phyloP scores from a whole-genome alignment of 2,888 invertebrate genomes.

The Fragum fragum region DNA sequence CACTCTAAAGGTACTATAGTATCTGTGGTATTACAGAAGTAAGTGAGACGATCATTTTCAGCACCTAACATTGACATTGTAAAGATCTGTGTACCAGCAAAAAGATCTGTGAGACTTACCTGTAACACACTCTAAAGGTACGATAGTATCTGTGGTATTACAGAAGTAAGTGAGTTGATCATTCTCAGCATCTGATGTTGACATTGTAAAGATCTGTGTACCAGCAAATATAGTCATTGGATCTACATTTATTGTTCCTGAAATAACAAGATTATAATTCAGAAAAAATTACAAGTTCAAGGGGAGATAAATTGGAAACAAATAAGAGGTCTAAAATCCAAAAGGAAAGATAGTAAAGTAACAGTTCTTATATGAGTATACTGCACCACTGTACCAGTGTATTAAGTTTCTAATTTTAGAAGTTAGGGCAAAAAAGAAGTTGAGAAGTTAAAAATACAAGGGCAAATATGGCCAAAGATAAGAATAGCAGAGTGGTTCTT shows the following conservation, averaged over 20 bases:
- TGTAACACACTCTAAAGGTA: conserved; percentile 39
- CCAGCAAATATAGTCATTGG: conserved; percentile 13
- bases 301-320: too few species aligned
- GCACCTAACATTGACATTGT: conserved; percentile 32
- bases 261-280: background rate
- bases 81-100: conserved; percentile 31
- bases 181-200: conserved; percentile 39
- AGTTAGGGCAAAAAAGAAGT: too few species aligned
- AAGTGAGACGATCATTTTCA: conserved; percentile 40
- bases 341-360: too few species aligned
- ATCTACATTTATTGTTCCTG: too few species aligned
- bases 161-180: conserved; percentile 41
- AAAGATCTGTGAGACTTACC: conserved; percentile 18
- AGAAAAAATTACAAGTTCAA: too few species aligned
- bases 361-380: too few species aligned
- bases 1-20: conserved; percentile 39
- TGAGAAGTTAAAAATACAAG: too few species aligned
- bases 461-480: too few species aligned
- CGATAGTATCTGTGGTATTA: conserved; percentile 15
- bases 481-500: too few species aligned
- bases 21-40: conserved; percentile 31
- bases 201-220: conserved; percentile 31
- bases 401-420: too few species aligned
- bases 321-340: too few species aligned
- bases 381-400: too few species aligned